Evolutionary conservation across 37 sponge, comb jelly and placozoan species (phyloP), one percentile per base, ranked within the genome.

Genomic region (Halisarca cf. caerulea): DNA sequence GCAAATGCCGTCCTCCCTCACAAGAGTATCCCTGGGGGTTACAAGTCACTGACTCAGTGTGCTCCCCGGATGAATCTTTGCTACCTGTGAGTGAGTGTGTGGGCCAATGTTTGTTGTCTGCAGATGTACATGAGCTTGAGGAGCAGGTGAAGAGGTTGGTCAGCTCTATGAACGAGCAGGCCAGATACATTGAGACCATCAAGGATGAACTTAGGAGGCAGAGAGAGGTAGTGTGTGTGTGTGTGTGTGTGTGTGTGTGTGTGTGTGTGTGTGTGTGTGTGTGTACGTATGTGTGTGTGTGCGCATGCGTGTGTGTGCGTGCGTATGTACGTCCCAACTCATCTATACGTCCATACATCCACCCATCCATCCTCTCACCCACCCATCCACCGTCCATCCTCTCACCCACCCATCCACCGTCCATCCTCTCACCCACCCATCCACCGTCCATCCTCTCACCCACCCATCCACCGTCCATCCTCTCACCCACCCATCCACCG

Each of bases 71-170:
- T 47, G 51, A 47, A 11, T 34, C 3, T 71, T 6, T 71, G 37
- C n/a, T 71, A 17, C 30, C 33, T 32, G 73, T 27, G 25, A 41
- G 71, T 64, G 17, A 18, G 35, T 23, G 82, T 24, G 51, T 47
- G 51, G 6, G 11, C 64, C 64, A 20, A 11, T 62, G 25, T 62
- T 28, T 28, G 30, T 30, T 62, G 64, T n/a, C n/a, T 62, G 14
- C 41, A 47, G 81, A 80, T 55, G 39, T 81, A 2, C 61, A 71
- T 25, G 39, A 28, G 24, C 27, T 80, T 47, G 85, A 89, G 17
- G 54, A 30, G 14, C 57, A 85, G 75, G 66, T 89, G 4, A 71
- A 58, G 15, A 69, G 70, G 37, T 38, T 89, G 28, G 75, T 85
- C 51, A 45, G 25, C 20, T 39, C 72, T 51, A 84, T 85, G 51